phyloP scores from a whole-genome alignment of 1,140 invertebrate species.

The Papilio dardanus region DNA sequence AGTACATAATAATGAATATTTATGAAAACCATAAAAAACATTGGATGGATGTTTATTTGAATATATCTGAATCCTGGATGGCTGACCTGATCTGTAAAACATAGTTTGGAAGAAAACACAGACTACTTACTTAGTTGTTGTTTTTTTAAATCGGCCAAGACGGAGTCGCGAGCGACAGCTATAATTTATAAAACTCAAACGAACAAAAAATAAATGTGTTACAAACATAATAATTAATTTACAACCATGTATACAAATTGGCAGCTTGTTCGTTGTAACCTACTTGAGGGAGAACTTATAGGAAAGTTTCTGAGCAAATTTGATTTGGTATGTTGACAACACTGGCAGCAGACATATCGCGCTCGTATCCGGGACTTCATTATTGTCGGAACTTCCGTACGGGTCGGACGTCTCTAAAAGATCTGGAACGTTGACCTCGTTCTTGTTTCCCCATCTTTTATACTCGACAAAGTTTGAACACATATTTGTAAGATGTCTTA shows the following conservation, averaged over 20 bases:
- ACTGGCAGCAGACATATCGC: constrained; percentile 29
- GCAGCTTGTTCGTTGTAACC: constrained; percentile 6
- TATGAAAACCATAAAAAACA: background rate
- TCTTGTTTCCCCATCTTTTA: constrained; percentile 21
- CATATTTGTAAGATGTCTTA: constrained; percentile 22
- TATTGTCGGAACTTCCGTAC: constrained; percentile 32
- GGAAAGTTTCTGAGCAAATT: constrained; percentile 30
- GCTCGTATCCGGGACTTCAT: constrained; percentile 30
- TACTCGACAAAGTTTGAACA: constrained; percentile 6
- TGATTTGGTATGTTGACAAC: constrained; percentile 30
- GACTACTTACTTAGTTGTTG: too few species aligned
- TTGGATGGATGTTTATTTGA: too few species aligned
- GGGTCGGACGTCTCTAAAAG: constrained; percentile 26
- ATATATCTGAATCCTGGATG: too few species aligned
- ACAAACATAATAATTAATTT: background rate
- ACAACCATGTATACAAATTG: background rate
- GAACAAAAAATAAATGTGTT: background rate
- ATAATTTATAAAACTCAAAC: background rate
- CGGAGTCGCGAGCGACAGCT: too few species aligned
- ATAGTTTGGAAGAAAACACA: too few species aligned
- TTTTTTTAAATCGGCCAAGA: too few species aligned
- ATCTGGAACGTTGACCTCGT: constrained; percentile 26
- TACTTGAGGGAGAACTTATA: constrained; percentile 22
- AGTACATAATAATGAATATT: background rate
- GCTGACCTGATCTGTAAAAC: too few species aligned